Percentiles rank a stretch among this genome's conserved stretches.
Conservation (phyloP, 2,113 vertebrate species). For the Vidua macroura region DNA sequence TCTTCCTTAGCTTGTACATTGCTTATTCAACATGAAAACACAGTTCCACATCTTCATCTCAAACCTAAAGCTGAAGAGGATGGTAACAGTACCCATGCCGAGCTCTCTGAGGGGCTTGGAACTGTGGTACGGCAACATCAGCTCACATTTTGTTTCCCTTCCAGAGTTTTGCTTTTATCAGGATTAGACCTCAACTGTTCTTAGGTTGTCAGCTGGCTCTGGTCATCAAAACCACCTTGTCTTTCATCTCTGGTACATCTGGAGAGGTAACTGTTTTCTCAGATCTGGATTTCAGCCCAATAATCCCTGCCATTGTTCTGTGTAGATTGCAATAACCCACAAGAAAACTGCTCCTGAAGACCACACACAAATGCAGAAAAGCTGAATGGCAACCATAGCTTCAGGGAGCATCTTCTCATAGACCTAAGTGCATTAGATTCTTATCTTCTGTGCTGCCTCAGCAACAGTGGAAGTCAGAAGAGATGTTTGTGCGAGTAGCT, state of each 20-base stretch:
- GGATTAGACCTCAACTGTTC: background rate
- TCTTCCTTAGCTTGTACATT: background rate
- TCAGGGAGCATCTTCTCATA: conserved; percentile 29
- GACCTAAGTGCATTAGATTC: conserved; percentile 33
- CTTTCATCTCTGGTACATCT: conserved; percentile 31
- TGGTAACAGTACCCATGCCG: background rate
- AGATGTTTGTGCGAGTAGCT: background rate
- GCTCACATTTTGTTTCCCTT: background rate
- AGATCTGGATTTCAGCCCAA: background rate
- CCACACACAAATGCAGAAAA: conserved; percentile 28
- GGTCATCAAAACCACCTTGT: conserved; percentile 7
- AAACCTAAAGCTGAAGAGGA: background rate
- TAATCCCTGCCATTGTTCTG: background rate
- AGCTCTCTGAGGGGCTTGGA: background rate
- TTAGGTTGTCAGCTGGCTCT: background rate
- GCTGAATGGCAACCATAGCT: background rate
- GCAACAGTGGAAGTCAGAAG: background rate
- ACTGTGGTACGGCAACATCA: rapidly evolving
- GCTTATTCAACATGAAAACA: background rate
- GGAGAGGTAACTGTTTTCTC: background rate
- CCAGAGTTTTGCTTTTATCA: background rate
- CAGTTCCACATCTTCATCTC: background rate
- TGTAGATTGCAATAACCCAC: conserved; percentile 11
- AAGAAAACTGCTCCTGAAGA: conserved; percentile 27
- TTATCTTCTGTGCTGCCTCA: conserved; percentile 19